phyloP scores from a whole-genome alignment of 2,888 invertebrate genomes.

The Disparrhopalites patrizii region DNA sequence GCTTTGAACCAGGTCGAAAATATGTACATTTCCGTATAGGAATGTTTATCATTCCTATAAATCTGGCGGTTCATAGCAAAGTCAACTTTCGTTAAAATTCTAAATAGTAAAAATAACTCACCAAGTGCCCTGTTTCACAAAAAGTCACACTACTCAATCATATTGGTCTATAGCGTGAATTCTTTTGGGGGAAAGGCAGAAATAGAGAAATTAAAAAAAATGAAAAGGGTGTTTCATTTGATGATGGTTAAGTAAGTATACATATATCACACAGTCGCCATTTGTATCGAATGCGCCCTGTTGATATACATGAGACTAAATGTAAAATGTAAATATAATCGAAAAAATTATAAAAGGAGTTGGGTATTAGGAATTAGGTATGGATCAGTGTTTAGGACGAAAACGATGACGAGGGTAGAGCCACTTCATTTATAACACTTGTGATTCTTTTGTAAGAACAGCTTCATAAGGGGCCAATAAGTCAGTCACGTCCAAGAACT shows the following conservation, averaged over 20 bases:
- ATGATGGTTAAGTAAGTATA: no score
- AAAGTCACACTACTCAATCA: neutral
- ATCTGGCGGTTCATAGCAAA: no score
- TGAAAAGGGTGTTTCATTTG: no score
- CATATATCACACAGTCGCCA: neutral
- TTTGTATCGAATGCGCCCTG: neutral
- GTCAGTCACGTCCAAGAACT: neutral
- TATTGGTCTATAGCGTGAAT: neutral
- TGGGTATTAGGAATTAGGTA: conserved; percentile 2
- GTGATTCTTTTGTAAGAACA: conserved; percentile 33
- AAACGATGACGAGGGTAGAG: conserved; percentile 7
- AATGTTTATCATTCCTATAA: no score
- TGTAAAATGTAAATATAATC: neutral
- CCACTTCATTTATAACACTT: conserved; percentile 2
- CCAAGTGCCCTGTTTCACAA: conserved; percentile 22
- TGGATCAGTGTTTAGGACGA: neutral
- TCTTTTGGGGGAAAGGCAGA: neutral
- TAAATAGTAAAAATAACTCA: conserved; percentile 16
- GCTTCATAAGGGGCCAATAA: conserved; percentile 21
- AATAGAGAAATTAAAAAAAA: neutral
- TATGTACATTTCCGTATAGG: no score
- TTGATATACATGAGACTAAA: neutral
- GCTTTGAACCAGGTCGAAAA: neutral
- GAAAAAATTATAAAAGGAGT: neutral
- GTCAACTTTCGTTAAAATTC: conserved; percentile 3